Evolutionary conservation across 2,888 invertebrate species (phyloP).

Genomic region (Watsonalla binaria): DNA sequence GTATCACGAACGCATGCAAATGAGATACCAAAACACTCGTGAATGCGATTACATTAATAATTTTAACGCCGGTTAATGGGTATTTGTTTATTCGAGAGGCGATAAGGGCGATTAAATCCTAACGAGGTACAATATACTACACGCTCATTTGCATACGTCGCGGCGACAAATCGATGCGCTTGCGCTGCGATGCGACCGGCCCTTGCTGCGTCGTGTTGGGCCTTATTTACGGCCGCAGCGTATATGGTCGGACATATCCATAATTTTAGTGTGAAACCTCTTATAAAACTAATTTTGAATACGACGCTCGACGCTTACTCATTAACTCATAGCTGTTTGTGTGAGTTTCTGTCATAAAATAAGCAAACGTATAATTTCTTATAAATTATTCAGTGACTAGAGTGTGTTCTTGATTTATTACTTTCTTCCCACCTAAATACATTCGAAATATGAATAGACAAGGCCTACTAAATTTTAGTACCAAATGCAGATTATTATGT

Average conservation of each 20-base stretch:
- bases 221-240: not conserved
- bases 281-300: not conserved
- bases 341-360: not conserved
- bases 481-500: too few species aligned
- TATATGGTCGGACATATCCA: not conserved
- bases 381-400: not conserved
- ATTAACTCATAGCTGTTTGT: not conserved
- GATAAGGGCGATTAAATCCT: slow-evolving; percentile 60
- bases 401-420: not conserved
- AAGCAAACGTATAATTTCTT: not conserved
- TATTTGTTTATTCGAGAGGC: slow-evolving; percentile 64
- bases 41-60: slow-evolving; percentile 63
- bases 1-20: slow-evolving; percentile 39
- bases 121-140: slow-evolving; percentile 47
- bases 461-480: too few species aligned
- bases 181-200: not conserved
- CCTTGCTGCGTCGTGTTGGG: not conserved
- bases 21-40: slow-evolving; percentile 31
- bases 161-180: slow-evolving; percentile 9
- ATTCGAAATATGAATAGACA: too few species aligned
- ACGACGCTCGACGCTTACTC: not conserved
- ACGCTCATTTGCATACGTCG: slow-evolving; percentile 45
- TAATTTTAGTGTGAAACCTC: not conserved
- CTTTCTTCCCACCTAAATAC: not conserved
- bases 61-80: slow-evolving; percentile 56